Conservation (phyloP, 2,888 invertebrate genomes). For the Crematogaster levior region DNA sequence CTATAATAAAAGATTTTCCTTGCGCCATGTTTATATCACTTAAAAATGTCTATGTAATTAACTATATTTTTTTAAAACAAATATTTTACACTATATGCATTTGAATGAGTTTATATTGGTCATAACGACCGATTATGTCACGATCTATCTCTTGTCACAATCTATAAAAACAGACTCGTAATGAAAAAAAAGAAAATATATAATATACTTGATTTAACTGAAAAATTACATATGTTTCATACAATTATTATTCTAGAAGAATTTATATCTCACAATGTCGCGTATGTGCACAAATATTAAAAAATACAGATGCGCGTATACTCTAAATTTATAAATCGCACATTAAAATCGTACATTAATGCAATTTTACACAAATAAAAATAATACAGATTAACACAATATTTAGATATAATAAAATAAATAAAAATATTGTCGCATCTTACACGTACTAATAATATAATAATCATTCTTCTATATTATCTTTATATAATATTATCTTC, state of each 20-base stretch:
- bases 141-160: not conserved
- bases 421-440: constrained; percentile 14
- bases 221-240: not conserved
- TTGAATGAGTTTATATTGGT: not conserved
- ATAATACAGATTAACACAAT: not conserved
- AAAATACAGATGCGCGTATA: not conserved
- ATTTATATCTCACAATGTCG: too few species aligned
- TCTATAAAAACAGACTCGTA: constrained; percentile 4
- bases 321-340: not conserved
- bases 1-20: constrained; percentile 45
- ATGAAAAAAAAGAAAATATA: constrained; percentile 7
- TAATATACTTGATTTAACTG: not conserved
- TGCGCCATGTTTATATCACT: constrained; percentile 24
- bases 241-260: not conserved
- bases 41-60: constrained; percentile 32
- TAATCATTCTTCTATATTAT: not conserved
- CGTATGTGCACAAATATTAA: not conserved
- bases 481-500: not conserved
- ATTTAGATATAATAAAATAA: constrained; percentile 20
- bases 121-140: not conserved
- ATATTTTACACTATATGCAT: not conserved
- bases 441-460: not conserved
- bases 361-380: not conserved
- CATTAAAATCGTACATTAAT: constrained; percentile 8
- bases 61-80: not conserved